Evolutionary conservation across 2,797 vertebrate species (phyloP).

Genomic region (Harpagifer antarcticus): DNA sequence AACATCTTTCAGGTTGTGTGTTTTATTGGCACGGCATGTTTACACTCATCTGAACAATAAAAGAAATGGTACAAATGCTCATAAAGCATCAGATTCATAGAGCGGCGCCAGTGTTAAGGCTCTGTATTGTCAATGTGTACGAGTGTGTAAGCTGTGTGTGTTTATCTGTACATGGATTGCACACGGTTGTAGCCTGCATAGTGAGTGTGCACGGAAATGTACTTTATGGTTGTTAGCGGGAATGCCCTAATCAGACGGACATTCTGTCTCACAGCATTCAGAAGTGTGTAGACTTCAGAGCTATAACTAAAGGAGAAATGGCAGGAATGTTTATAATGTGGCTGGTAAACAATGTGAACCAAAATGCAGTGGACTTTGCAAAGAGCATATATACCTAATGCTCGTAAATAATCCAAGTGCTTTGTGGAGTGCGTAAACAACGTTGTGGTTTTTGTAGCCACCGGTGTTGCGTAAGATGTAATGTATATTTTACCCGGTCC

Average conservation of each 20-base stretch:
- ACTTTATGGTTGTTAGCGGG: background rate
- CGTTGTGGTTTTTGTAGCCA: conserved; percentile 20
- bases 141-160: background rate
- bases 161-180: background rate
- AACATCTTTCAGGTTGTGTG: conserved; percentile 42
- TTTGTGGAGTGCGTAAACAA: conserved; percentile 48
- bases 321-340: conserved; percentile 66
- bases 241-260: conserved; percentile 4
- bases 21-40: conserved; percentile 53
- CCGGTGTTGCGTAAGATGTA: conserved; percentile 10
- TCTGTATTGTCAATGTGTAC: background rate
- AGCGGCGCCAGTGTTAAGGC: conserved; percentile 5
- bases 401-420: conserved; percentile 46
- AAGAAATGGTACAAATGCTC: conserved; percentile 37
- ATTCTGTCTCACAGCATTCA: conserved; percentile 4
- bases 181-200: background rate
- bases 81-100: conserved; percentile 42
- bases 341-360: conserved; percentile 51
- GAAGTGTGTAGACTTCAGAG: conserved; percentile 19
- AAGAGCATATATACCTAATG: conserved; percentile 42
- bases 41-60: conserved; percentile 49
- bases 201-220: background rate
- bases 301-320: conserved; percentile 42
- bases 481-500: conserved; percentile 38
- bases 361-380: conserved; percentile 52